Base-by-base conservation (phyloP, 2,888 invertebrate species). In the Tenthredo notha region DNA sequence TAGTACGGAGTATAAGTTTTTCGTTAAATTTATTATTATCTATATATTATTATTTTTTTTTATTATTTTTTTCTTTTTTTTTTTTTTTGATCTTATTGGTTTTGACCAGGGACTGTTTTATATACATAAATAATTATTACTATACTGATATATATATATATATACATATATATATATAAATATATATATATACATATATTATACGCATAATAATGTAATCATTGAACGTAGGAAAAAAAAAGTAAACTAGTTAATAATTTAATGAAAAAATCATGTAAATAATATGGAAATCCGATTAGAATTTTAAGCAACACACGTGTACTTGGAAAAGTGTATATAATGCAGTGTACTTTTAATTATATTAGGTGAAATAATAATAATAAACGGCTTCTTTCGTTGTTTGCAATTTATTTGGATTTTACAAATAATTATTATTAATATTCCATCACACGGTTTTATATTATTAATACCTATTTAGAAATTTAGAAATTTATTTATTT, bases 301-400 rank as follows among this genome's bases (percentile, higher is more conserved):
- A 91, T 90, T 88, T 87, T 93, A 93, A 93, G 91, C 88, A 83
- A 86, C 84, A 85, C 89, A 86, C 90, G 92, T 93, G 92, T 93
- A 93, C 92, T 93, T 92, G 91, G 91, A 92, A 91, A 91, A 91
- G 91, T 93, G 92, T 93, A 93, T 93, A 93, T 93, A 92, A 93
- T 90, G 92, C 92, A 93, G 92, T 93, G 93, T 93, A 93, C 93
- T 93, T 93, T 93, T 92, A 92, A 92, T 92, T 77, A 80, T 61
- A 90, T 89, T 93, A 93, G 92, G 91, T 92, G 90, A 92, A 91
- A 92, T 90, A 92, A 92, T 92, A 93, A 92, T 90, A 92, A 92
- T 92, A 93, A 93, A 92, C 91, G 91, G 93, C 93, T 93, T 93
- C 90, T 93, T 93, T 92, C 92, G 93, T 93, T 93, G 93, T 93